Evolutionary conservation across 2,888 invertebrate genomes (phyloP).

Genomic region (Priocnemis perturbator): DNA sequence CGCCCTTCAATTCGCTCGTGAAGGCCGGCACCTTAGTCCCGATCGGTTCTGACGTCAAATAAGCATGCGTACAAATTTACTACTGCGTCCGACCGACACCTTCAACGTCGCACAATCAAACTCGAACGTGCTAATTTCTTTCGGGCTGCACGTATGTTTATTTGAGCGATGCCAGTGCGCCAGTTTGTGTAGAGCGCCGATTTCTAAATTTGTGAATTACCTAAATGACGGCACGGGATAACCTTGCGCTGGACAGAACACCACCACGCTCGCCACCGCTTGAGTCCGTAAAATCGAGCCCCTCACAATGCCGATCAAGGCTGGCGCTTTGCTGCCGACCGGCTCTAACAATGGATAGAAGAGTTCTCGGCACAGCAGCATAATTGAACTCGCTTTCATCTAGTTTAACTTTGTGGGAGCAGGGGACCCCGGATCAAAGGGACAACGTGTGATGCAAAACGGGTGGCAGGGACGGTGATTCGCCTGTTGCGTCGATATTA

Average conservation of each 20-base stretch:
- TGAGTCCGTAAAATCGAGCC: slow-evolving; percentile 82
- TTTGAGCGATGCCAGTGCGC: too few relatives aligned
- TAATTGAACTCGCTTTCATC: too few relatives aligned
- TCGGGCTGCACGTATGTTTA: too few relatives aligned
- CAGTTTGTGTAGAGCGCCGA: too few relatives aligned
- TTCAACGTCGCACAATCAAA: too few relatives aligned
- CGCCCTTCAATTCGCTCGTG: slow-evolving; percentile 77
- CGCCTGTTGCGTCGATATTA: slow-evolving; percentile 18
- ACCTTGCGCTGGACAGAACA: slow-evolving; percentile 84
- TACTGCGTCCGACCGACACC: neutral
- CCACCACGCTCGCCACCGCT: slow-evolving; percentile 80
- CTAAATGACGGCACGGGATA: slow-evolving; percentile 81
- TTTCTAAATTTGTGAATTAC: slow-evolving; percentile 67
- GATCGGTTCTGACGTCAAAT: slow-evolving; percentile 76
- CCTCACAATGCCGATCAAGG: slow-evolving; percentile 82
- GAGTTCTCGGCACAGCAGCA: neutral
- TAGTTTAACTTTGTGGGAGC: slow-evolving; percentile 74
- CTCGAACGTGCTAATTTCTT: neutral
- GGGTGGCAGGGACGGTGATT: too few relatives aligned
- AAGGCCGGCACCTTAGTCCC: slow-evolving; percentile 78
- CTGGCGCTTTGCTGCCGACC: slow-evolving; percentile 82
- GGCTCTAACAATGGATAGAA: slow-evolving; percentile 70
- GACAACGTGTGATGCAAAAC: too few relatives aligned
- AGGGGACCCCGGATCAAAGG: slow-evolving; percentile 70
- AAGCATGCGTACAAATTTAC: slow-evolving; percentile 6